These are phyloP conservation scores for Rattus norvegicus DNA, from an alignment of 2,113 vertebrate species.

Conservation along the genomic window GRCr8 NC_086029.1:97036501-97037000, in stretches of 20 bases:
- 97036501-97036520: neutral
- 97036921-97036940: neutral
- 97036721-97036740: neutral
- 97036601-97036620: neutral
- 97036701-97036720: neutral
- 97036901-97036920: neutral
- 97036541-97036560: neutral
- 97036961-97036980: neutral
- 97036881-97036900: neutral
- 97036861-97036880: neutral
- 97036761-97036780: neutral
- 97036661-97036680: neutral
- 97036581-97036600: neutral
- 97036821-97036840: neutral
- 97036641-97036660: neutral
- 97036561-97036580: neutral
- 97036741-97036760: neutral
- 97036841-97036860: neutral
- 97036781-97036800: neutral
- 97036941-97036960: neutral
- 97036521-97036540: neutral
- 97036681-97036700: too few relatives aligned
- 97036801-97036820: neutral
- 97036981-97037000: neutral
- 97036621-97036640: neutral